Evolutionary conservation across 2,888 invertebrate species (phyloP).

Genomic region (Crepidodera aurea): DNA sequence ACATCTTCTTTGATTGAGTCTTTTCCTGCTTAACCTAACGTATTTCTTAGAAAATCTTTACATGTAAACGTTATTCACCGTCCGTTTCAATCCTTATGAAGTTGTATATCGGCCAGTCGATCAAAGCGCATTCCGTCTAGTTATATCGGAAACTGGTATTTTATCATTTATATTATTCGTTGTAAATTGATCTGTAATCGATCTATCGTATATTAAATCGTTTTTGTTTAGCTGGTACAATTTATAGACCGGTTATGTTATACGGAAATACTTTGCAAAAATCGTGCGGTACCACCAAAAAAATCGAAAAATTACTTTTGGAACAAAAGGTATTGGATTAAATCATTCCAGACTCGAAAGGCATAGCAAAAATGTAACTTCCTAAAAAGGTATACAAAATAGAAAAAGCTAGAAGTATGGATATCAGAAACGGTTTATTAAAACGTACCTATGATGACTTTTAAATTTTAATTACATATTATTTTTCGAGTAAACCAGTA

Average conservation of each 20-base stretch:
- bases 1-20: slow-evolving; percentile 6
- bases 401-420: no score
- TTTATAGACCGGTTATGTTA: neutral
- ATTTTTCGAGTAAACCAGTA: no score
- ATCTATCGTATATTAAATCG: neutral
- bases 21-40: slow-evolving; percentile 6
- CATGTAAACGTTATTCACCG: slow-evolving; percentile 18
- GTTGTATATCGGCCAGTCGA: slow-evolving; percentile 33
- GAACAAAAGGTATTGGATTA: no score
- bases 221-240: neutral
- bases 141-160: slow-evolving; percentile 17
- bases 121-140: slow-evolving; percentile 21
- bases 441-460: no score
- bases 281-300: no score
- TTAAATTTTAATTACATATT: no score
- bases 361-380: no score
- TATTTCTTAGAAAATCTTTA: slow-evolving; percentile 17
- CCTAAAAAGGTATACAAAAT: no score
- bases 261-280: no score
- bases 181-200: slow-evolving; percentile 5
- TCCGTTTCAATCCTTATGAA: slow-evolving; percentile 13
- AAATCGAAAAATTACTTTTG: no score
- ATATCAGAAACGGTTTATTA: no score
- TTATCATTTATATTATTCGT: slow-evolving; percentile 10
- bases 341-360: no score